Percentiles rank a stretch among this genome's conserved stretches.
Evolutionary conservation across 2,797 vertebrate species (phyloP).

Genomic region (Ispidina picta): DNA sequence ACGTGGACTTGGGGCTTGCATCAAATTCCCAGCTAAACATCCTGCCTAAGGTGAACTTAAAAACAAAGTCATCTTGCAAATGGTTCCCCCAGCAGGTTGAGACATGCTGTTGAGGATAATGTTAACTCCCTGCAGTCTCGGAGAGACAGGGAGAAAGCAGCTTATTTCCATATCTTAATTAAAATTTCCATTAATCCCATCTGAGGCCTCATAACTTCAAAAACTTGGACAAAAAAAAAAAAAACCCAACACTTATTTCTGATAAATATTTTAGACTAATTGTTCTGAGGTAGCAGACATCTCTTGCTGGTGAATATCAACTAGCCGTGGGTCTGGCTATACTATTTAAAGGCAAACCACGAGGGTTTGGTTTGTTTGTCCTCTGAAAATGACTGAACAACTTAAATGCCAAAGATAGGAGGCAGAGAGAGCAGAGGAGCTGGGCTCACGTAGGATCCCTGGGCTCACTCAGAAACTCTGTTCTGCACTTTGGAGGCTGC

Average conservation of each 20-base stretch:
- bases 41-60: conserved; percentile 29
- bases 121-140: conserved; percentile 62
- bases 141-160: conserved; percentile 64
- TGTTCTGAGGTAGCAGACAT: conserved; percentile 60
- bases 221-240: conserved; percentile 63
- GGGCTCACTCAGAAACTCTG: rapidly evolving
- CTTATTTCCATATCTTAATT: conserved; percentile 82
- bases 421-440: not conserved
- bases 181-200: conserved; percentile 80
- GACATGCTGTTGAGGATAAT: conserved; percentile 57
- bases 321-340: not conserved
- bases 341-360: not conserved
- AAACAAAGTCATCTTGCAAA: conserved; percentile 58
- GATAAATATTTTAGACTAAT: conserved; percentile 75
- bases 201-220: conserved; percentile 74
- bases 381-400: conserved; percentile 26
- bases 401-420: not conserved
- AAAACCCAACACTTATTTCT: conserved; percentile 61
- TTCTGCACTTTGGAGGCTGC: not conserved
- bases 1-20: not conserved
- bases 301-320: conserved; percentile 64
- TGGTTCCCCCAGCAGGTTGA: conserved; percentile 55
- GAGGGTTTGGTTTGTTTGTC: conserved; percentile 43
- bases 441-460: not conserved
- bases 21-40: not conserved